Percentiles rank a stretch among this genome's conserved stretches.
Conservation (phyloP, 2,888 invertebrate species). For the Belgica antarctica region DNA sequence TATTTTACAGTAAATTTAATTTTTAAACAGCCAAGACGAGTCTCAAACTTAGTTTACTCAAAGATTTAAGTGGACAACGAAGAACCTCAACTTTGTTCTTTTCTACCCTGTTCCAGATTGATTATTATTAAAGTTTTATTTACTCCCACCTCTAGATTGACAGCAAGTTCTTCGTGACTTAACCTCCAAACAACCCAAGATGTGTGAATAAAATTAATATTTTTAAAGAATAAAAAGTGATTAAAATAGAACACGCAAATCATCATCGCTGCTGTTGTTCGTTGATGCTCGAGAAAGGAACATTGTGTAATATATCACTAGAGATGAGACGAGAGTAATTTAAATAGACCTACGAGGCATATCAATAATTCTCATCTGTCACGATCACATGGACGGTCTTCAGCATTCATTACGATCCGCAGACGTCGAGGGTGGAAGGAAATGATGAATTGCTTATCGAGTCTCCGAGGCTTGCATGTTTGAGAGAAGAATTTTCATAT, state of each 20-base stretch:
- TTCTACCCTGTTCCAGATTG: no score
- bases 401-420: background rate
- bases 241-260: conserved; percentile 40
- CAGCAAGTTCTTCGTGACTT: no score
- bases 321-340: conserved; percentile 38
- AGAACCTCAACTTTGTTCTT: no score
- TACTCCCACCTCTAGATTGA: no score
- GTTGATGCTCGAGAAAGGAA: background rate
- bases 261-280: conserved; percentile 23
- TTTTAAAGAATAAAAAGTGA: conserved; percentile 26
- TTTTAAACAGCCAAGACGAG: no score
- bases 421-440: conserved; percentile 28
- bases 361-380: conserved; percentile 38
- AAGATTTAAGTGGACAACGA: no score
- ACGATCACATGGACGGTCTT: conserved; percentile 27
- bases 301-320: background rate
- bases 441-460: conserved; percentile 26
- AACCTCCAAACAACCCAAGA: no score
- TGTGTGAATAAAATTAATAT: conserved; percentile 24
- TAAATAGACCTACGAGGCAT: conserved; percentile 28
- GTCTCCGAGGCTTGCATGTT: background rate
- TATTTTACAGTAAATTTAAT: no score
- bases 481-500: no score
- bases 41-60: no score
- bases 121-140: no score